Percentiles rank a stretch among this genome's conserved stretches.
phyloP scores from a whole-genome alignment of 2,797 vertebrate species.

The Cephalopachus bancanus region DNA sequence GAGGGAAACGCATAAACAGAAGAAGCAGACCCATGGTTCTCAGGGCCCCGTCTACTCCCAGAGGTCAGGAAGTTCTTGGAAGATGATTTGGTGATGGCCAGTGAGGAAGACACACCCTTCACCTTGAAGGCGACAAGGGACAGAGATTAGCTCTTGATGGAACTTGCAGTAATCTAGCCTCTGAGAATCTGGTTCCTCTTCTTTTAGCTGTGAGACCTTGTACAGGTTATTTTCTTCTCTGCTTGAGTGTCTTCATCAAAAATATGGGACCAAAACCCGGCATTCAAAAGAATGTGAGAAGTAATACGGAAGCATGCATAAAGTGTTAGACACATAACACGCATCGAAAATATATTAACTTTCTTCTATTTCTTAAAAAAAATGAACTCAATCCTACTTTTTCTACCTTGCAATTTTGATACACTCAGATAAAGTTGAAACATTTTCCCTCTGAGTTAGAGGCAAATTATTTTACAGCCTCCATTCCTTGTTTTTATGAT shows the following conservation, averaged over 20 bases:
- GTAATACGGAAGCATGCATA: background rate
- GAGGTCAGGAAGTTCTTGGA: background rate
- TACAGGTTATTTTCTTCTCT: background rate
- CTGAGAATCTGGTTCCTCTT: background rate
- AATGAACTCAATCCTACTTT: background rate
- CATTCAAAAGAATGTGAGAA: background rate
- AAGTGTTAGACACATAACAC: background rate
- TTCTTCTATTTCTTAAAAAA: slow-evolving; percentile 7
- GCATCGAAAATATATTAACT: background rate
- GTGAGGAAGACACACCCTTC: background rate
- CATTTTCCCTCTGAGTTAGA: background rate
- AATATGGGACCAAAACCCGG: background rate
- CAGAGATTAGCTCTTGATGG: background rate
- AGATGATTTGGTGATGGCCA: background rate
- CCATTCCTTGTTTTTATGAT: slow-evolving; percentile 27
- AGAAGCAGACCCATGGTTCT: background rate
- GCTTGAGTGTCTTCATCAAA: background rate
- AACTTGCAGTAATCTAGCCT: background rate
- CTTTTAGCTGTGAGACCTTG: background rate
- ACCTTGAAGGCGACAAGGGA: background rate
- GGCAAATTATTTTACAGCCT: slow-evolving; percentile 31
- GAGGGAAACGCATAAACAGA: background rate
- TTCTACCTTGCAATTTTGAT: background rate
- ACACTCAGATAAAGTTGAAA: background rate
- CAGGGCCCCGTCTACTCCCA: background rate